Base-by-base conservation (phyloP, 2,888 invertebrate species). In the Lithophane leautieri region DNA sequence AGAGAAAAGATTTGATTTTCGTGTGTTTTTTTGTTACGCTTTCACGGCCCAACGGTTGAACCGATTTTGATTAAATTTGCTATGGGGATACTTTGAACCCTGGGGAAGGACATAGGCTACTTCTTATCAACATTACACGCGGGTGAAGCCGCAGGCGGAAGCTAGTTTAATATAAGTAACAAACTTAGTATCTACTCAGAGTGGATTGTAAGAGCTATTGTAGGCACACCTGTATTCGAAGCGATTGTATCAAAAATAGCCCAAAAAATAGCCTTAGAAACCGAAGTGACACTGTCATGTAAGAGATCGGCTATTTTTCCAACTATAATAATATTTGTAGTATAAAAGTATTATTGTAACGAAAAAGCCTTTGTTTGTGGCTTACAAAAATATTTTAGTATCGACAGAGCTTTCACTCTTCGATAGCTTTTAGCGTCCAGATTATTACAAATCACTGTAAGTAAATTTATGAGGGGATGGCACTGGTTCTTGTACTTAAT, bases 211-310 rank as follows among this genome's bases (percentile, higher is more conserved):
- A 28, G 4, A 70, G 61, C 44, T 70, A 28, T 81, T 58, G 70
- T 34, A 22, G 62, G 40, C n/a, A 50, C 62, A 71, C 47, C 42
- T 50, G 42, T 68, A 50, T 56, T 52, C 16, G 19, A 76, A 68
- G 54, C 28, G 67, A 68, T 22, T 61, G 76, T 80, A 73, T 72
- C 58, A 66, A 76, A 77, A 80, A 84, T 78, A 78, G 66, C 56
- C 34, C 34, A 52, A 14, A 22, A n/a, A 68, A 54, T 40, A 68
- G 73, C 60, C 6, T 47, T 40, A 70, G 60, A 63, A 70, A 70
- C 42, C 19, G 34, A 54, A 25, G 70, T 40, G 78, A 78, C 82
- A 73, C 34, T 73, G 52, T 82, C 73, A 54, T 67, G 12, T 67
- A 54, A n/a, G 44, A 22, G 9, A 78, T 62, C 25, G 73, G 25